Percentiles rank a stretch among this genome's conserved stretches.
Evolutionary conservation across 92 coral and sea anemone genomes (phyloP).

Genomic region (Porites evermanni): DNA sequence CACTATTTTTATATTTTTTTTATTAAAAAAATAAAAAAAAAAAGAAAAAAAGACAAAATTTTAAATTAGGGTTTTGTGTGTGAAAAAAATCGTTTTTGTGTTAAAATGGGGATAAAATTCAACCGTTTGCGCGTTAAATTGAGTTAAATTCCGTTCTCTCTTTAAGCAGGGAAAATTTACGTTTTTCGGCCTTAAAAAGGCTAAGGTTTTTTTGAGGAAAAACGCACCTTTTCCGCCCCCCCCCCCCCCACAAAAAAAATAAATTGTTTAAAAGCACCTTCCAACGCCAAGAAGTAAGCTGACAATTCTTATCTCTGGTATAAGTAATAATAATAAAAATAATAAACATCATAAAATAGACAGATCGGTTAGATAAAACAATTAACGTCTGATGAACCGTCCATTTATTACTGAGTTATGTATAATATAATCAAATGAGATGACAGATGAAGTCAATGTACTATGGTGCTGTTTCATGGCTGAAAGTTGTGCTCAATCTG

Average conservation of each 20-base stretch:
- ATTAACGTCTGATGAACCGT: conserved; percentile 21
- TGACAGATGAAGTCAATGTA: conserved; percentile 5
- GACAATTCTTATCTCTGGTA: conserved; percentile 18
- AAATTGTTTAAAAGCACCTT: no score
- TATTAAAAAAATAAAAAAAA: no score
- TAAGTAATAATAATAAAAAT: not conserved
- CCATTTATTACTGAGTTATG: not conserved
- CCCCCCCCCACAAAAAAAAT: no score
- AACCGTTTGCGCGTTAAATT: no score
- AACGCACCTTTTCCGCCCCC: no score
- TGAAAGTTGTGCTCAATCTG: not conserved
- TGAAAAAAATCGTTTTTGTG: no score
- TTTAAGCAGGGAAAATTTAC: no score
- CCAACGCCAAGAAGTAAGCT: not conserved
- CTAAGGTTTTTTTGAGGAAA: not conserved
- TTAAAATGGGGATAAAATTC: no score
- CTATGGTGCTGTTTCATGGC: not conserved
- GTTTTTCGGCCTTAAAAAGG: not conserved
- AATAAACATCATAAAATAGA: conserved; percentile 28
- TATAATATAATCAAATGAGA: not conserved
- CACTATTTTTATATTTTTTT: no score
- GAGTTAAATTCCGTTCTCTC: no score
- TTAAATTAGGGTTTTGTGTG: no score
- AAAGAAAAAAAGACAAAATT: no score
- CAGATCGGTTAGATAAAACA: conserved; percentile 26